phyloP scores from a whole-genome alignment of 2,888 invertebrate species.

The Cephalotes varians region DNA sequence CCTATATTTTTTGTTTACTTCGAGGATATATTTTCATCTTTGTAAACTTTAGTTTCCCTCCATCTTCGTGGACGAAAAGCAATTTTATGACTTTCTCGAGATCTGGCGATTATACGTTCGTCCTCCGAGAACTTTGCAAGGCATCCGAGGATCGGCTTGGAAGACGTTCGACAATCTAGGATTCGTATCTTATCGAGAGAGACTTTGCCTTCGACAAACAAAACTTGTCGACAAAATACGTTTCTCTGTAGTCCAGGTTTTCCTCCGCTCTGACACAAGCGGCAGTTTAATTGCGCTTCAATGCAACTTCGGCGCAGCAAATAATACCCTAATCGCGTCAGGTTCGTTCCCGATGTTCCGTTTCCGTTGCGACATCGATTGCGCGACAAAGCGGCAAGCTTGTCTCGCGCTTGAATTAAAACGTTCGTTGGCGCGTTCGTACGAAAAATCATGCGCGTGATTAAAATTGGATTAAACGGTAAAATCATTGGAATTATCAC shows the following conservation, averaged over 20 bases:
- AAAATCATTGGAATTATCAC: constrained; percentile 27
- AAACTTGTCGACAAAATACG: constrained; percentile 43
- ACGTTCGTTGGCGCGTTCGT: background rate
- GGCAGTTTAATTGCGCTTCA: constrained; percentile 35
- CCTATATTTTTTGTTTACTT: background rate
- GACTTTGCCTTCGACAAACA: constrained; percentile 31
- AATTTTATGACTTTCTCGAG: constrained; percentile 34
- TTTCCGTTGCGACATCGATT: background rate
- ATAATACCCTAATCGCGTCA: constrained; percentile 21
- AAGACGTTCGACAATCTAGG: constrained; percentile 13
- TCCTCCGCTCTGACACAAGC: background rate
- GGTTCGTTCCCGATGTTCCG: background rate
- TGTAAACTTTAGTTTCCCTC: constrained; percentile 19
- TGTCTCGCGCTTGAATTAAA: background rate
- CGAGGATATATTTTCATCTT: background rate
- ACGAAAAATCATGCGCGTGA: constrained; percentile 12
- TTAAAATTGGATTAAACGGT: constrained; percentile 15
- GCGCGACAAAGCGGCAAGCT: background rate
- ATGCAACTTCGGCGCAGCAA: constrained; percentile 19
- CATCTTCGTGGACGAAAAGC: background rate
- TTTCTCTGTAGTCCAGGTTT: background rate
- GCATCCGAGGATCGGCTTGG: background rate
- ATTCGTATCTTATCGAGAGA: constrained; percentile 39
- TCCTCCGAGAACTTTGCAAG: background rate
- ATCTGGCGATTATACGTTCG: constrained; percentile 24